Base-by-base conservation (phyloP, 2,888 invertebrate genomes). In the Zaprionus obscuricornis region DNA sequence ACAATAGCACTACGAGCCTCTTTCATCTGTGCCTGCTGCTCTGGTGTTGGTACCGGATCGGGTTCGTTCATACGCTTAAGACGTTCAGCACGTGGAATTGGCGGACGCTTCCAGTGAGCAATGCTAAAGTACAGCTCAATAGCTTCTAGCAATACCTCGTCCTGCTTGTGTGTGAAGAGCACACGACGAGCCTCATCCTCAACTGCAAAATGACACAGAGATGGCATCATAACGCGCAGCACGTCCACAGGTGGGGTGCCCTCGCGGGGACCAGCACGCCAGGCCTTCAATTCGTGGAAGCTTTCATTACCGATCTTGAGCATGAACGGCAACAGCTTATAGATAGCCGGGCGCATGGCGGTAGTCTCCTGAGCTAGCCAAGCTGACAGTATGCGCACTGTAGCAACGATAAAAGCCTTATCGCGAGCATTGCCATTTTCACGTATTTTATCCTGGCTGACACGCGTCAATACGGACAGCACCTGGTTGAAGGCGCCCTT, bases 351-450 rank as follows among this genome's bases (percentile, higher is more conserved):
- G 22, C 96, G 93, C 94, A 96, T 95, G 0, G 96, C 96, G 1
- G 95, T 94, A 0, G 96, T 96, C 91, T 97, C 97, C 90, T 97
- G 96, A 0, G 96, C 96, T 78, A 97, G 91, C 97, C 97, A 97
- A n/a, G 96, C 94, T 8, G 96, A 94, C 45, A 97, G 90, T 24
- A 96, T 95, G 73, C 97, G 92, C 6, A 97, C 94, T 90, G 95
- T 95, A 2, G 96, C 96, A 91, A 95, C 95, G n/a, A 96, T 92
- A 90, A 96, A 95, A 42, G 94, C 91, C 89, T 94, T 95, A 81
- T 96, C 95, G 54, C 92, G 92, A 51, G 93, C 92, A 40, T 93
- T 93, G 11, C 93, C 91, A 59, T 93, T 92, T 63, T 95, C 94
- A 77, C 93, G 93, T 87, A 93, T 93, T 86, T 95, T 95, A 78